Evolutionary conservation across 2,113 vertebrate species (phyloP), one percentile per base, ranked within the genome.

Genomic region (Entelurus aequoreus): DNA sequence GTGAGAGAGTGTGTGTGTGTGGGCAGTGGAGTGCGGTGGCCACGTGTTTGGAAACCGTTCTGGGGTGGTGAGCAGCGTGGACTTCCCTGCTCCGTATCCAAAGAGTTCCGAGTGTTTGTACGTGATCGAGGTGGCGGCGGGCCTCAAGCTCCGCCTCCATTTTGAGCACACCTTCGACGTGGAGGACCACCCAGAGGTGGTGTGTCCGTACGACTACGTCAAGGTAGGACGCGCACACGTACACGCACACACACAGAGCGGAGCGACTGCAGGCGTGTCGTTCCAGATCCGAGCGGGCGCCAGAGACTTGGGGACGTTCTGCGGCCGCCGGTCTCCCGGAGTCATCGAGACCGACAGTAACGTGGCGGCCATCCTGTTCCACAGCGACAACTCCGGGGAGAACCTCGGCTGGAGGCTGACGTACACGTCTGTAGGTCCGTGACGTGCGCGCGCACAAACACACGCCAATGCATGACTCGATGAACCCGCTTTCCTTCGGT

Each of bases 311-410:
- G 97, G 96, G 2, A 95, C 94, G 14, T 94, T 93, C 66, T 99
- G 96, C 77, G 96, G 96, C 4, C 84, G 86, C 59, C 88, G 60
- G 54, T 88, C 92, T n/a, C 96, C 96, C 0, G 94, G 88, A 8
- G 67, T 60, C 50, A 92, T 99, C 67, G 82, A 89, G 68, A 96
- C 93, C 0, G 81, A 89, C 78, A 94, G 85, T 72, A 93, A 91
- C 81, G 76, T 68, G 0, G 66, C 92, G 21, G 87, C 82, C 65
- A 85, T 99, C 47, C 19, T 80, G 10, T 99, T 99, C 78, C 93
- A 94, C 81, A 97, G 93, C 2, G 97, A 99, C 84, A 89, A 92
- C 77, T 96, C 94, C 0, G 96, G 97, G 42, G 95, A 98, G 60
- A 97, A 98, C 72, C 72, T 77, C 0, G 97, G 97, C 75, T 98